Percentiles rank a stretch among this genome's conserved stretches.
phyloP scores from a whole-genome alignment of 2,888 invertebrate genomes.

The Furcula furcula region DNA sequence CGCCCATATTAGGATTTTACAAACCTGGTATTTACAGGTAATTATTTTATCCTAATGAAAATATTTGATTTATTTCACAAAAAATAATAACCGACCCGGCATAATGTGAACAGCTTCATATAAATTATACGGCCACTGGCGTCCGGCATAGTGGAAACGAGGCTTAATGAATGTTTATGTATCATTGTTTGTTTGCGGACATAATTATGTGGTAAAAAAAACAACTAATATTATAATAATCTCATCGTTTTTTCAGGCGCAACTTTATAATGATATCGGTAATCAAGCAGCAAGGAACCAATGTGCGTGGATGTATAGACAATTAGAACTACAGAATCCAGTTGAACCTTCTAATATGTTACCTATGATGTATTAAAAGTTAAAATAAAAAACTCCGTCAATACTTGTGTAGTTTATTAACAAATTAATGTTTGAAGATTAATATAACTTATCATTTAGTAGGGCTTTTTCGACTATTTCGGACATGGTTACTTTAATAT shows the following conservation, averaged over 20 bases:
- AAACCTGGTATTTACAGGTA: slow-evolving; percentile 87
- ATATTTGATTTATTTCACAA: too few species aligned
- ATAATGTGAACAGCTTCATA: too few species aligned
- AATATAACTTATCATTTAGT: slow-evolving; percentile 85
- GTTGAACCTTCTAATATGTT: slow-evolving; percentile 80
- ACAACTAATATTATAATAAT: background rate
- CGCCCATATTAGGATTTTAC: slow-evolving; percentile 88
- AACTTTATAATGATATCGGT: slow-evolving; percentile 88
- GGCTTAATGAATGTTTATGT: too few species aligned
- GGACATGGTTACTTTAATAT: slow-evolving; percentile 80
- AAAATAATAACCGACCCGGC: too few species aligned
- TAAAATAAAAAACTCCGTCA: slow-evolving; percentile 4
- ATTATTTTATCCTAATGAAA: too few species aligned
- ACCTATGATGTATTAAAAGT: slow-evolving; percentile 74
- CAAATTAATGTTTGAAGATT: slow-evolving; percentile 25
- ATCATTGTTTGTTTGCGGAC: too few species aligned
- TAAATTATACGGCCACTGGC: too few species aligned
- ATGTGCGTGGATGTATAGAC: slow-evolving; percentile 90
- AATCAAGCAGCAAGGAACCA: slow-evolving; percentile 88
- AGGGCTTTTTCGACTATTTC: slow-evolving; percentile 84
- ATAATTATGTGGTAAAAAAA: too few species aligned
- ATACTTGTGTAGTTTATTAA: slow-evolving; percentile 1
- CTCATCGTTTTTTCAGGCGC: slow-evolving; percentile 77
- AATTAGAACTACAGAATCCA: slow-evolving; percentile 87
- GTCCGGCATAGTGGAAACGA: too few species aligned